Evolutionary conservation across 2,797 vertebrate species (phyloP), one percentile per base, ranked within the genome.

Genomic region (Enteromius fasciolatus): DNA sequence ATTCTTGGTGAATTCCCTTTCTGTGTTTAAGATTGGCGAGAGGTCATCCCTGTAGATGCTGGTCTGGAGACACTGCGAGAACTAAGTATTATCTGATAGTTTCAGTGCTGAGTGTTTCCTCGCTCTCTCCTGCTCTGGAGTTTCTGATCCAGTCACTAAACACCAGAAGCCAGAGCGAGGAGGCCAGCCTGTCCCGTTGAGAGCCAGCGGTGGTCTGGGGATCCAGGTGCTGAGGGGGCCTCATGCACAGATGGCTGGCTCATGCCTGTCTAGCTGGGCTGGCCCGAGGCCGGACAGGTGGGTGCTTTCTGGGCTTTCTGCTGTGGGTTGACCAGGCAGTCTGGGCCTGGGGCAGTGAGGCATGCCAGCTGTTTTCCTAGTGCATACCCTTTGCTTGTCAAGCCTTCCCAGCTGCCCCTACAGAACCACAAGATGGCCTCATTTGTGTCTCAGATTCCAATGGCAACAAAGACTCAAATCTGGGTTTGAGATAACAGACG

Each of bases 21-120:
- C 86, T 88, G 81, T 87, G 83, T 89, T 89, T 89, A 88, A 89
- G 87, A 88, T 90, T 88, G 83, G 25, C 85, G 86, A 86, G 86
- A 80, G 85, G 33, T 73, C 57, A 57, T 83, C 84, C 82, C 82
- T 76, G 78, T 81, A 86, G 88, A 90, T 63, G 80, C 77, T 87
- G 80, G 87, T 88, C 86, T 89, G 86, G 84, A 87, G 86, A 89
- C 84, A 89, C 77, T 82, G 89, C 73, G 82, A 75, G 81, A 89
- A 85, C 88, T 31, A 88, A 90, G 87, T 88, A 89, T 83, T 86
- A 88, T 86, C 80, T 81, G 79, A 66, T 89, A 77, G 57, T 75
- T 85, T 83, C 78, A 61, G 68, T 57, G 48, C 80, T 80, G 83
- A 87, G 73, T 72, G 78, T 81, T 70, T 86, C 50, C 73, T 57